Evolutionary conservation across 2,888 invertebrate genomes (phyloP).

Genomic region (Pseudococcus jackbeardsleyi): DNA sequence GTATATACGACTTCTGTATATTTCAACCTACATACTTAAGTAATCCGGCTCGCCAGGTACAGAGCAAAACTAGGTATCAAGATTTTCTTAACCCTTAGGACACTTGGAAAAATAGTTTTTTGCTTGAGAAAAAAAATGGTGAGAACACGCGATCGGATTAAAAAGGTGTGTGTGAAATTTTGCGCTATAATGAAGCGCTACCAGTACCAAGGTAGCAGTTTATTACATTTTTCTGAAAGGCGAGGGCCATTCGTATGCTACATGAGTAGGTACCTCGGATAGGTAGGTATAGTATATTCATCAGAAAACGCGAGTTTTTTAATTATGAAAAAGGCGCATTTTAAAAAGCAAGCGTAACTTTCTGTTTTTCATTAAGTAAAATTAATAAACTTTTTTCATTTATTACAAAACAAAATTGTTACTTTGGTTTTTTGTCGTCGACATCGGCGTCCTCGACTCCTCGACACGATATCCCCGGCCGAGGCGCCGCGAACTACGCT

Average conservation of each 20-base stretch:
- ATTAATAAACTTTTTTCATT: slow-evolving; percentile 46
- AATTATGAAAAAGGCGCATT: slow-evolving; percentile 43
- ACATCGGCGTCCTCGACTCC: not conserved
- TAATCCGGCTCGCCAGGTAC: not conserved
- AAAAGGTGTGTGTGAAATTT: not conserved
- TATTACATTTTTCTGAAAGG: not conserved
- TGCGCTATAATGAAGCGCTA: not conserved
- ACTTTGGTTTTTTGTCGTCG: slow-evolving; percentile 25
- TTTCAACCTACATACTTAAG: too few species aligned
- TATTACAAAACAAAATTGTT: slow-evolving; percentile 43
- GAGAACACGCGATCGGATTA: not conserved
- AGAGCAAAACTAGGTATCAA: not conserved
- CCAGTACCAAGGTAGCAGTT: not conserved
- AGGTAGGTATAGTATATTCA: slow-evolving; percentile 31
- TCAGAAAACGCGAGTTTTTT: slow-evolving; percentile 26
- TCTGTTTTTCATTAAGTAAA: slow-evolving; percentile 40
- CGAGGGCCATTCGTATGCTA: not conserved
- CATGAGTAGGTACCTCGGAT: not conserved
- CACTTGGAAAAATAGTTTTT: not conserved
- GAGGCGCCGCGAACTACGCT: not conserved
- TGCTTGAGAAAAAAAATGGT: not conserved
- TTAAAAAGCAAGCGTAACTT: slow-evolving; percentile 39
- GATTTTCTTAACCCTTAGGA: not conserved
- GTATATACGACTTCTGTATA: not conserved
- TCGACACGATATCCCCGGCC: not conserved